phyloP scores from a whole-genome alignment of 2,888 invertebrate species.

The Rhogogaster chlorosoma region DNA sequence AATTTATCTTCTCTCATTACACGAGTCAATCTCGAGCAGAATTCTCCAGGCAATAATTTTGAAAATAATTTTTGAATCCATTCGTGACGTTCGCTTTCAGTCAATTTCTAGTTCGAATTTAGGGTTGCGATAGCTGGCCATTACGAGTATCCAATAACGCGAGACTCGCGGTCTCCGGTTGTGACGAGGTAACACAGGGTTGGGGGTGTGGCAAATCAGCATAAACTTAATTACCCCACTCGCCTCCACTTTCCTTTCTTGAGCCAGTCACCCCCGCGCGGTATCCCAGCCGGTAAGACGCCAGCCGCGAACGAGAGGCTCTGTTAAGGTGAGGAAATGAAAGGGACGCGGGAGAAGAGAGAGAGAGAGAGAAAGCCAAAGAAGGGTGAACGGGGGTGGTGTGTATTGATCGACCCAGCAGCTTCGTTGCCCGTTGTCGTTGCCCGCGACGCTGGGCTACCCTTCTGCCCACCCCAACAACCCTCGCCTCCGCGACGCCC shows the following conservation, averaged over 20 bases:
- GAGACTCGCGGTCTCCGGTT: neutral
- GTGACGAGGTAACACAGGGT: conserved; percentile 20
- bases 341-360: conserved; percentile 50
- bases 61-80: neutral
- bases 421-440: conserved; percentile 62
- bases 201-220: conserved; percentile 58
- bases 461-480: conserved; percentile 54
- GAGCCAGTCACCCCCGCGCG: conserved; percentile 37
- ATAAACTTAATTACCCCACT: conserved; percentile 63
- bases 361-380: conserved; percentile 48
- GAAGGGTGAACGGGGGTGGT: conserved; percentile 62
- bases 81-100: neutral
- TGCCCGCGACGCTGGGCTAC: conserved; percentile 55
- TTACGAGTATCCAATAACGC: neutral
- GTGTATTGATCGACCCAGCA: conserved; percentile 74
- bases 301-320: conserved; percentile 51
- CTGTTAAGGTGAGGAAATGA: conserved; percentile 47
- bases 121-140: neutral
- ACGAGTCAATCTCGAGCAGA: neutral
- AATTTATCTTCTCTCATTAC: neutral
- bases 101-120: neutral
- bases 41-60: neutral
- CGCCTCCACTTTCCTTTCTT: conserved; percentile 50
- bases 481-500: conserved; percentile 25
- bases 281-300: conserved; percentile 58